phyloP scores from a whole-genome alignment of 2,797 vertebrate genomes.

The Monodelphis domestica region DNA sequence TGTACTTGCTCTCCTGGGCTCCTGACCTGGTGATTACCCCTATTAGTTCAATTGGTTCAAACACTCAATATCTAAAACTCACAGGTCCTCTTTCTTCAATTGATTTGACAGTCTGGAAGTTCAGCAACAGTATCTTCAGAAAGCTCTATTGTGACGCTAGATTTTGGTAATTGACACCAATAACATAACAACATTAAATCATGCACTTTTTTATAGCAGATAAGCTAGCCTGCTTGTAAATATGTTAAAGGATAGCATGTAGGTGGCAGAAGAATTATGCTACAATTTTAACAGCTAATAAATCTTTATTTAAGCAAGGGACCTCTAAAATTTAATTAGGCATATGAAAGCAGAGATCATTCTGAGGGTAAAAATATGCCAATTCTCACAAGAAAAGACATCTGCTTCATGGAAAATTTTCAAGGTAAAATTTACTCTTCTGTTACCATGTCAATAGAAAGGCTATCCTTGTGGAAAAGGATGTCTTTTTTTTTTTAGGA shows the following conservation, averaged over 20 bases:
- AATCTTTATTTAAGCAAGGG: conserved; percentile 89
- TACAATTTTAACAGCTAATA: conserved; percentile 88
- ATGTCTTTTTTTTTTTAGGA: conserved; percentile 62
- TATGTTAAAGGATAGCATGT: conserved; percentile 83
- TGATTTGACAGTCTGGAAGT: conserved; percentile 72
- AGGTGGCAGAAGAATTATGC: conserved; percentile 87
- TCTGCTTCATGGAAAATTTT: conserved; percentile 78
- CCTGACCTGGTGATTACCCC: conserved; percentile 48
- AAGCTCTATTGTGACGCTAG: conserved; percentile 78
- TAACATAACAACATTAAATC: conserved; percentile 83
- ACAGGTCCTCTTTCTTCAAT: conserved; percentile 68
- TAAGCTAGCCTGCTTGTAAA: conserved; percentile 86
- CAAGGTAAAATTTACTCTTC: conserved; percentile 79
- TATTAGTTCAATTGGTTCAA: conserved; percentile 61
- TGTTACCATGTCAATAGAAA: conserved; percentile 76
- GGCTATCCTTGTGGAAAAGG: conserved; percentile 66
- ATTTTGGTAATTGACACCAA: conserved; percentile 84
- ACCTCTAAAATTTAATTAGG: conserved; percentile 88
- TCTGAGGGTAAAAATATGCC: conserved; percentile 85
- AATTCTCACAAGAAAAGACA: conserved; percentile 84
- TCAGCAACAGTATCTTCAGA: conserved; percentile 77
- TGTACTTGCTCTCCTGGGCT: neutral
- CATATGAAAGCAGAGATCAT: conserved; percentile 88
- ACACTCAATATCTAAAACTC: conserved; percentile 64
- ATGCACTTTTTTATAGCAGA: conserved; percentile 76